Conservation (phyloP, 1,140 invertebrate species). For the Latrodectus geometricus region DNA sequence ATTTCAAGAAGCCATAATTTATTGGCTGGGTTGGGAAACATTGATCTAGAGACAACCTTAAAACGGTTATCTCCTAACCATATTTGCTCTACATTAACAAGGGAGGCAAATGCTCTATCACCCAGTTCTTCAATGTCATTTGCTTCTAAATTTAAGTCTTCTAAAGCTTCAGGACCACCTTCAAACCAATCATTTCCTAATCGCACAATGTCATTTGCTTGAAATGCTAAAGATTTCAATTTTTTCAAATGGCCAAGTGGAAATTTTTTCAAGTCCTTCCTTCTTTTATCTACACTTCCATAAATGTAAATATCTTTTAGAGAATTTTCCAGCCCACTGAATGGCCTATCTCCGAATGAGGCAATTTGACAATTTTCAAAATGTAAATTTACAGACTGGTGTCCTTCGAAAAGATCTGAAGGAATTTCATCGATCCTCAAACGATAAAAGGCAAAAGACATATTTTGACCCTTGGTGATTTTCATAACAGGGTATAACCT, state of each 20-base stretch:
- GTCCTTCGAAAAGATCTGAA: conserved; percentile 40
- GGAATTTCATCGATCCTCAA: conserved; percentile 28
- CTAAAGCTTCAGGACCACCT: conserved; percentile 18
- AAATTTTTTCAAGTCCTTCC: conserved; percentile 34
- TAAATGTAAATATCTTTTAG: conserved; percentile 34
- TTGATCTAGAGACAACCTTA: conserved; percentile 42
- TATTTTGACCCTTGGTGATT: conserved; percentile 13
- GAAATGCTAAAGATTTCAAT: conserved; percentile 10
- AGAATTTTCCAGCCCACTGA: conserved; percentile 33
- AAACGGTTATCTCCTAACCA: conserved; percentile 46
- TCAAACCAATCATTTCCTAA: conserved; percentile 53
- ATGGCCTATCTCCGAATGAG: conserved; percentile 48
- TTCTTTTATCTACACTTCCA: conserved; percentile 43
- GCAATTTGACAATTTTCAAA: conserved; percentile 48
- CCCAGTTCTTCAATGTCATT: conserved; percentile 55
- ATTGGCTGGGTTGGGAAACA: conserved; percentile 45
- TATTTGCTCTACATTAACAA: conserved; percentile 36
- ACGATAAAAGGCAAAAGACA: conserved; percentile 33
- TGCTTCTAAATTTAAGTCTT: conserved; percentile 32
- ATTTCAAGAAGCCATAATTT: conserved; percentile 39
- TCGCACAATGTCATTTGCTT: conserved; percentile 45
- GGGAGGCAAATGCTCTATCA: conserved; percentile 40
- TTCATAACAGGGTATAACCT: neutral
- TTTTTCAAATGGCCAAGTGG: conserved; percentile 38
- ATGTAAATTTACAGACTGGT: conserved; percentile 12